Conservation (phyloP, 2,113 vertebrate species). For the Cephalopterus ornatus region DNA sequence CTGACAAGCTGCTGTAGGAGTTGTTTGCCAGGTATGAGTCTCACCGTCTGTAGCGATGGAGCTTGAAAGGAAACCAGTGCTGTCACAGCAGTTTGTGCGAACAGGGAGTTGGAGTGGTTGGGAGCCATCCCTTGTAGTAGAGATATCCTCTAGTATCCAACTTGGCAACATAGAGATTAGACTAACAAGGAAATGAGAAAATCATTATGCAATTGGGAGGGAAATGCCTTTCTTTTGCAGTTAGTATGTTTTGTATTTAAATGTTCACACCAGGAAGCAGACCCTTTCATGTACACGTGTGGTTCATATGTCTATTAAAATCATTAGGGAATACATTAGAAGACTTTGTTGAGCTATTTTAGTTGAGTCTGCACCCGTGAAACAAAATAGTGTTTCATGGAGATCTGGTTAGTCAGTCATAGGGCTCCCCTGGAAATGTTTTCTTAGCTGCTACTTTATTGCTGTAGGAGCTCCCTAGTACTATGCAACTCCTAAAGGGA, state of each 20-base stretch:
- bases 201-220: not conserved
- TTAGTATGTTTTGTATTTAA: not conserved
- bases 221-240: not conserved
- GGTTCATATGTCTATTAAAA: not conserved
- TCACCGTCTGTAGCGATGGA: not conserved
- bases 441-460: not conserved
- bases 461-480: not conserved
- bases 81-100: not conserved
- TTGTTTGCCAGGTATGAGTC: not conserved
- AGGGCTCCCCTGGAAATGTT: not conserved
- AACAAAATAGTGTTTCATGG: not conserved
- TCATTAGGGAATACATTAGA: not conserved
- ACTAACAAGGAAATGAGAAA: not conserved
- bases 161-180: not conserved
- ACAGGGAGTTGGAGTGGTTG: not conserved
- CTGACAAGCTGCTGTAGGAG: not conserved
- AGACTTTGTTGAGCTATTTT: not conserved
- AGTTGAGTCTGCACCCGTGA: not conserved
- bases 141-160: not conserved
- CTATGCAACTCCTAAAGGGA: not conserved
- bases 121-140: not conserved
- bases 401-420: not conserved
- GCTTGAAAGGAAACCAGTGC: not conserved
- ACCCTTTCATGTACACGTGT: accelerated
- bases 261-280: not conserved